These are phyloP conservation scores for Hyphantria cunea DNA, from an alignment of 1,140 invertebrate species.

Conservation along the genomic window DNA sequence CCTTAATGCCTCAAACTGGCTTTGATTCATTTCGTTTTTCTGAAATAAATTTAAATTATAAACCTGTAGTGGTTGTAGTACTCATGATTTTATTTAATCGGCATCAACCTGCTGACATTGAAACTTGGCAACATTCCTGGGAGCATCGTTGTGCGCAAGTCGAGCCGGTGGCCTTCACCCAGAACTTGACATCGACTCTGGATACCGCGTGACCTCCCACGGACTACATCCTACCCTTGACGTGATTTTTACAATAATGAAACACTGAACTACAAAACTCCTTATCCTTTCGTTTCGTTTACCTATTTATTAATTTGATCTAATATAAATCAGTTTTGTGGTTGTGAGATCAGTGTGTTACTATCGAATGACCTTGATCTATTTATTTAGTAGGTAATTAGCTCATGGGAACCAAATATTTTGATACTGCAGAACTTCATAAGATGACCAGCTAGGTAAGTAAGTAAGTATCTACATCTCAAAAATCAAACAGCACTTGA, in stretches of 20 bases:
- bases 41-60: too few species aligned
- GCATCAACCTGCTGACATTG: background rate
- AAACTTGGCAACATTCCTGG: slow-evolving; percentile 21
- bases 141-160: slow-evolving; percentile 50
- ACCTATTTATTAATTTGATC: too few species aligned
- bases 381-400: background rate
- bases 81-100: too few species aligned
- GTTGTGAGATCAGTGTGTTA: background rate
- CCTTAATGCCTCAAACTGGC: too few species aligned
- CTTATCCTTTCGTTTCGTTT: too few species aligned
- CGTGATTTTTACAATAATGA: too few species aligned
- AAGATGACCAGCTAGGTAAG: too few species aligned
- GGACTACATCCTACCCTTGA: background rate
- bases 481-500: too few species aligned
- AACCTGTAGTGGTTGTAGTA: too few species aligned
- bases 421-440: background rate
- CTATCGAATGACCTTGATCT: background rate
- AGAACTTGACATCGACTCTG: slow-evolving; percentile 40
- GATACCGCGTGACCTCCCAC: slow-evolving; percentile 2
- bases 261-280: too few species aligned
- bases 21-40: too few species aligned
- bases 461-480: too few species aligned
- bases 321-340: background rate
- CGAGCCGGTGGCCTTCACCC: slow-evolving; percentile 50
- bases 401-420: background rate